These are phyloP conservation scores for Neopipo cinnamomea DNA, from an alignment of 2,113 vertebrate genomes.

Conservation along the genomic window DNA sequence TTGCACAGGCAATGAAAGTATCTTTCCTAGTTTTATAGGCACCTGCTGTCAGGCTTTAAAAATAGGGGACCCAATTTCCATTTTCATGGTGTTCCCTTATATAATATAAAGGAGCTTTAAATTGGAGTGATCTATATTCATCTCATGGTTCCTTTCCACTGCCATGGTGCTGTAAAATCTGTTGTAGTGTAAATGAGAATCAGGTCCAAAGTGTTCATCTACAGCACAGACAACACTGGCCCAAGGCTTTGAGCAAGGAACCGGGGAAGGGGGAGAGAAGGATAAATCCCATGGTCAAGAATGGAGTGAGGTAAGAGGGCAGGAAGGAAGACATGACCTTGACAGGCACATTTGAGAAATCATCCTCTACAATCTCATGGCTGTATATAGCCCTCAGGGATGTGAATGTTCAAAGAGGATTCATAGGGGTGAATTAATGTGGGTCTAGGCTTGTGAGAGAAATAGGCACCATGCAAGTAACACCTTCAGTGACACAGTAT, in stretches of 20 bases:
- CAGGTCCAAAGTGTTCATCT: background rate
- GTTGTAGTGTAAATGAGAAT: slow-evolving; percentile 34
- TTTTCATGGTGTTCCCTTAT: slow-evolving; percentile 55
- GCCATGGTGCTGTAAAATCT: slow-evolving; percentile 9
- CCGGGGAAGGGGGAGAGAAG: background rate
- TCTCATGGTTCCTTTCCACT: slow-evolving; percentile 25
- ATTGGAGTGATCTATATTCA: slow-evolving; percentile 47
- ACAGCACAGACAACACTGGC: background rate
- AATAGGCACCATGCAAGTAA: background rate
- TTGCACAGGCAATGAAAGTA: background rate
- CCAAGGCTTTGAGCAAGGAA: background rate
- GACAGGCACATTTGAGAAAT: background rate
- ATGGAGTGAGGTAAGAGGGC: background rate
- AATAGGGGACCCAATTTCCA: slow-evolving; percentile 42
- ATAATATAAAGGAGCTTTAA: slow-evolving; percentile 53
- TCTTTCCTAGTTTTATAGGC: slow-evolving; percentile 11
- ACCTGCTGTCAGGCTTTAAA: slow-evolving; percentile 34
- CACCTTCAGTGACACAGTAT: background rate
- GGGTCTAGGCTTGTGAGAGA: background rate
- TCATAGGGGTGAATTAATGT: background rate
- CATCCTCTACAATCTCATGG: background rate
- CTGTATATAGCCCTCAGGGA: background rate
- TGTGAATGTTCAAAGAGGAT: background rate
- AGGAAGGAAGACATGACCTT: background rate
- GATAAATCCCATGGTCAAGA: background rate